Conservation (phyloP, 1,140 invertebrate species). For the Meloidogyne exigua region DNA sequence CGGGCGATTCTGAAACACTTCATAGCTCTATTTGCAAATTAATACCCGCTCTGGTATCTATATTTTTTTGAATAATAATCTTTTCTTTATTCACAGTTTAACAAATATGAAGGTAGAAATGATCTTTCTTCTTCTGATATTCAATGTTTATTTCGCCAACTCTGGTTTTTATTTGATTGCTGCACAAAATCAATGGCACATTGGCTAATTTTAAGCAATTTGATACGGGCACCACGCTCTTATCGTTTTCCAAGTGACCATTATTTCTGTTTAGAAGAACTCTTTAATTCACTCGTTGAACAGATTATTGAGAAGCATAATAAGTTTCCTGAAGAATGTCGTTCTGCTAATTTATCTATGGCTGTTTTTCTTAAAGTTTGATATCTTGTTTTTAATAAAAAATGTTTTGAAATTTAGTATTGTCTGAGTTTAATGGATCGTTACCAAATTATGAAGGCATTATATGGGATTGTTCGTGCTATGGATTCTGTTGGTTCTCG, state of each 20-base stretch:
- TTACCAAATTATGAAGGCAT: conserved; percentile 82
- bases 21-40: conserved; percentile 48
- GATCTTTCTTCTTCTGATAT: background rate
- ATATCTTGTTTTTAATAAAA: background rate
- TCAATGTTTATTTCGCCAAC: conserved; percentile 41
- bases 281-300: conserved; percentile 28
- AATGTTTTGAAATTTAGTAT: conserved; percentile 69
- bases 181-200: conserved; percentile 55
- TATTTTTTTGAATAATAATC: background rate
- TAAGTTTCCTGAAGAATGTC: conserved; percentile 46
- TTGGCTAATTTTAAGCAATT: conserved; percentile 43
- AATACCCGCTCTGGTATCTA: conserved; percentile 38
- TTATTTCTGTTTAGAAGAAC: conserved; percentile 38
- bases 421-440: conserved; percentile 88
- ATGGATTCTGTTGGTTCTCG: conserved; percentile 77
- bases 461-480: conserved; percentile 81
- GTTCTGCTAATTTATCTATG: conserved; percentile 52
- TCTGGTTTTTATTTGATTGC: conserved; percentile 60
- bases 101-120: background rate
- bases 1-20: conserved; percentile 30
- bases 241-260: conserved; percentile 30
- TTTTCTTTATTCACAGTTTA: conserved; percentile 16
- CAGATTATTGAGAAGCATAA: conserved; percentile 50
- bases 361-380: conserved; percentile 53
- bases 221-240: conserved; percentile 37